Conservation (phyloP, 1,140 invertebrate species). For the Grapholita molesta region DNA sequence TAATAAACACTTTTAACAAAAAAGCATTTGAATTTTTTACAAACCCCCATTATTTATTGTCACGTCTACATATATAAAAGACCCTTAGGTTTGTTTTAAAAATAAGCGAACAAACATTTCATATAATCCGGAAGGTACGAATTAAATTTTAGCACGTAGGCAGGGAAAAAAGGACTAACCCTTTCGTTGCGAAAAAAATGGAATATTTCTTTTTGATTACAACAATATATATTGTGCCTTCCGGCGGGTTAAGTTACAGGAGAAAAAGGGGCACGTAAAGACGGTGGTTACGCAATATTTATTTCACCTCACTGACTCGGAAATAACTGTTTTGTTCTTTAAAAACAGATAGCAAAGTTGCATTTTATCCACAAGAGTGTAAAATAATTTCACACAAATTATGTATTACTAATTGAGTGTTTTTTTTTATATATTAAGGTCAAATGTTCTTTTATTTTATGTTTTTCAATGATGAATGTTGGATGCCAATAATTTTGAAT, state of each 20-base stretch:
- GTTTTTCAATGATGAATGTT: too few relatives aligned
- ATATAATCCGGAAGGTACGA: constrained; percentile 68
- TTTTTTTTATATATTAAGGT: too few relatives aligned
- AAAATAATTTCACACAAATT: too few relatives aligned
- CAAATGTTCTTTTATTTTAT: too few relatives aligned
- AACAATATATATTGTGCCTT: constrained; percentile 73
- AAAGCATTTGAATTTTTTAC: constrained; percentile 1
- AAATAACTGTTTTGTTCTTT: too few relatives aligned
- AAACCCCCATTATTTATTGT: background rate
- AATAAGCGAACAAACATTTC: constrained; percentile 40
- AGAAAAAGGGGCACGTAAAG: too few relatives aligned
- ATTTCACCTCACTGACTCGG: too few relatives aligned
- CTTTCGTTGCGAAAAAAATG: constrained; percentile 65
- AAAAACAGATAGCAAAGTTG: too few relatives aligned
- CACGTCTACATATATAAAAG: constrained; percentile 4
- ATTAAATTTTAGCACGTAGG: constrained; percentile 75
- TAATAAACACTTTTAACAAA: background rate
- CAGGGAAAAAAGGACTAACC: constrained; percentile 58
- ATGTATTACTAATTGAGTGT: too few relatives aligned
- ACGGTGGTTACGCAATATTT: too few relatives aligned
- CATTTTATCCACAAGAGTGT: too few relatives aligned
- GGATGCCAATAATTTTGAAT: too few relatives aligned
- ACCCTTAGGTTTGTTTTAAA: constrained; percentile 11
- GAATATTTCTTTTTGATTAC: constrained; percentile 78
- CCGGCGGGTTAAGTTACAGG: constrained; percentile 29